A percentile compares a stretch with the other conserved stretches of the same genome.
Evolutionary conservation across 2,888 invertebrate genomes (phyloP).

Genomic region (Acleris laterana): DNA sequence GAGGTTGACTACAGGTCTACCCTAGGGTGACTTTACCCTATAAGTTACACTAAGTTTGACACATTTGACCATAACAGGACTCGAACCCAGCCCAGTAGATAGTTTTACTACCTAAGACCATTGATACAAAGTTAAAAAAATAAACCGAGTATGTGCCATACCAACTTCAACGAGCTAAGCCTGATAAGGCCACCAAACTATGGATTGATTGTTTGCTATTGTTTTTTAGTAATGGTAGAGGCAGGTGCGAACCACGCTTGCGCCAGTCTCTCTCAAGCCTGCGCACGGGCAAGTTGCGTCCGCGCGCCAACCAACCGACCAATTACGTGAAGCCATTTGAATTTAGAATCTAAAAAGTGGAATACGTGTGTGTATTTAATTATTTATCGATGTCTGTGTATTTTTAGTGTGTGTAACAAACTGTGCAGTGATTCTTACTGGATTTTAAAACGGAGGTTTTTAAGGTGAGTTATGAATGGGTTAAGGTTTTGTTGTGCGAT

Average conservation of each 20-base stretch:
- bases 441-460: background rate
- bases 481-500: background rate
- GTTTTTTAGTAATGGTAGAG: slow-evolving; percentile 61
- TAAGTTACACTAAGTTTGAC: too few relatives aligned
- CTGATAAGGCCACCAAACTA: slow-evolving; percentile 11
- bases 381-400: slow-evolving; percentile 32
- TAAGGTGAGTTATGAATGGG: slow-evolving; percentile 1
- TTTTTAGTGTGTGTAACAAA: too few relatives aligned
- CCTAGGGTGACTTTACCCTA: too few relatives aligned
- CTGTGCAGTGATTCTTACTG: background rate
- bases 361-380: slow-evolving; percentile 39
- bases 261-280: slow-evolving; percentile 67
- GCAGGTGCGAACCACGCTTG: slow-evolving; percentile 66
- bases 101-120: too few relatives aligned
- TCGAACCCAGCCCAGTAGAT: too few relatives aligned
- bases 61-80: too few relatives aligned
- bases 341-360: slow-evolving; percentile 37
- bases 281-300: slow-evolving; percentile 66
- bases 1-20: too few relatives aligned
- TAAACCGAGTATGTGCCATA: background rate
- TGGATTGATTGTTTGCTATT: slow-evolving; percentile 66
- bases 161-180: background rate
- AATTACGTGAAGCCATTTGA: slow-evolving; percentile 45
- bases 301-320: slow-evolving; percentile 40
- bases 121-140: background rate